Base-by-base conservation (phyloP, 2,113 vertebrate species). In the Anguilla rostrata region DNA sequence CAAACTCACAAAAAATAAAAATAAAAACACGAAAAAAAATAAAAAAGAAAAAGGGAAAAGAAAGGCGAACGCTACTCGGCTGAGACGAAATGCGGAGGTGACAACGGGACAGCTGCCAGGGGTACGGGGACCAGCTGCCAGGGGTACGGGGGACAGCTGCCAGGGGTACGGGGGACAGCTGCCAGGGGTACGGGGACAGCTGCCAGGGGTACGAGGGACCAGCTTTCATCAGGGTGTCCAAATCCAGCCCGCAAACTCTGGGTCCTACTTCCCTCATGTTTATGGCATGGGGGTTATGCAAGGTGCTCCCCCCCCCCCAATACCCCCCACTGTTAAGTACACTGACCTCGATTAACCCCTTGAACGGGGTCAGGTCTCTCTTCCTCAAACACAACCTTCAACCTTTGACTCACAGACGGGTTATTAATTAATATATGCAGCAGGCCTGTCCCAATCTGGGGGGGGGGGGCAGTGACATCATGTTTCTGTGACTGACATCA, bases 391-490 rank as follows among this genome's bases (percentile, higher is more conserved):
- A 80, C 12, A 79, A 81, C 85, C 56, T 40, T 82, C 12, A 79
- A 81, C 85, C 56, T 40, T 82, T 46, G 57, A 39, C 39, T 15
- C 79, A 16, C 12, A 1, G 39, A n/a, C 15, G 57, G 26, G 49
- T 63, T 29, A 81, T 85, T 80, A 43, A 81, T 81, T 82, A 86
- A 53, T 7, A 60, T 63, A 3, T 46, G 39, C 39, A 81, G 39
- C 11, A 56, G 34, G 20, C 20, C 57, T 60, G 14, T 20, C 43
- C 57, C 57, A 20, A 9, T 16, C 26, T 20, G 5, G 63, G 63
- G 63, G 26, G n/a, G 22, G 20, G 34, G 34, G 34, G 34, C 34
- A 34, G 34, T 34, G 34, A 34, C 34, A 1, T 34, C 34, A 34
- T 34, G 34, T 34, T 34, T 34, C 34, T 34, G 34, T 34, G 34